phyloP scores from a whole-genome alignment of 1,140 invertebrate genomes.

The Euschistus heros region DNA sequence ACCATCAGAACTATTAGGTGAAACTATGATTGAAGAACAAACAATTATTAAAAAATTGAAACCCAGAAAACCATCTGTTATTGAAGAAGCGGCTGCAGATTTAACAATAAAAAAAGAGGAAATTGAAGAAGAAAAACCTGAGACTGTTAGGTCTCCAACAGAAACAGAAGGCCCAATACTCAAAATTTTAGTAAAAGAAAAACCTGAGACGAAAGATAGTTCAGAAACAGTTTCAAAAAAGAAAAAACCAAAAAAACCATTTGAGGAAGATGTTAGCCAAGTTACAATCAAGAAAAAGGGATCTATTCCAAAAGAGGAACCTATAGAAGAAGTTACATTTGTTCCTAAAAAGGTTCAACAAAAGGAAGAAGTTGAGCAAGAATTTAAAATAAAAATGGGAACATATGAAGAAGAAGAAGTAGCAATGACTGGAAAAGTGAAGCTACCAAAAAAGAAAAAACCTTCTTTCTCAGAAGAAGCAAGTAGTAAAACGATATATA shows the following conservation, averaged over 20 bases:
- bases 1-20: conserved; percentile 35
- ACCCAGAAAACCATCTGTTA: conserved; percentile 29
- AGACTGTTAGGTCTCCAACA: conserved; percentile 18
- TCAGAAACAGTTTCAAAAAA: conserved; percentile 30
- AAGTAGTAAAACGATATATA: conserved; percentile 49
- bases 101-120: conserved; percentile 37
- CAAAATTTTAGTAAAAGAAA: conserved; percentile 32
- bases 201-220: conserved; percentile 29
- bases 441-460: conserved; percentile 60
- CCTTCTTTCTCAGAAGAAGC: conserved; percentile 59
- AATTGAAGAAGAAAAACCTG: conserved; percentile 25
- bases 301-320: conserved; percentile 27
- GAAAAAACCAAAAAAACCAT: conserved; percentile 34
- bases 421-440: conserved; percentile 68
- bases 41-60: conserved; percentile 26
- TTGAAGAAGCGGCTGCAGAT: conserved; percentile 39
- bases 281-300: conserved; percentile 32
- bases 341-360: conserved; percentile 42
- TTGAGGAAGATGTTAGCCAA: conserved; percentile 29
- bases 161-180: conserved; percentile 36
- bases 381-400: conserved; percentile 71
- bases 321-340: conserved; percentile 26
- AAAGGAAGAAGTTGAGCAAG: conserved; percentile 74
- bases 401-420: conserved; percentile 77
- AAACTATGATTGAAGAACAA: conserved; percentile 24